Evolutionary conservation across 53 echinoderm and acorn worm genomes (phyloP), one percentile per base, ranked within the genome.

Genomic region (Paelopatides confundens): DNA sequence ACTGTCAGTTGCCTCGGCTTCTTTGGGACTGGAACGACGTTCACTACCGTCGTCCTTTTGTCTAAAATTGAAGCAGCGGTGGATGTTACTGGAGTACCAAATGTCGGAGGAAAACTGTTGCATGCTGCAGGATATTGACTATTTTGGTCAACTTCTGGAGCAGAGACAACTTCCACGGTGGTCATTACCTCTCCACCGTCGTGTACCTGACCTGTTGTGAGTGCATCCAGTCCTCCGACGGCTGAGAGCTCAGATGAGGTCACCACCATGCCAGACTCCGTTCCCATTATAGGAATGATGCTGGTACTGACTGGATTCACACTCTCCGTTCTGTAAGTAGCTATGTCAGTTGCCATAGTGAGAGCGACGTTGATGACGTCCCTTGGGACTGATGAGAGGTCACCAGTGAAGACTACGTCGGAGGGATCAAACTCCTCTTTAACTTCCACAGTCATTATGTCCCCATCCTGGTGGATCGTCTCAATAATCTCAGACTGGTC

Each of bases 321-420:
- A 13, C 32, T 48, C 79, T 79, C 79, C 0, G 79, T 79, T 28
- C 79, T 50, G 51, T 52, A 79, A 28, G 79, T 79, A 17, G 79
- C 79, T 4, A 79, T 79, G 79, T 79, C 79, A 18, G 79, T 79
- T 29, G 79, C 79, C 79, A 79, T 79, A 21, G 79, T 79, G 31
- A 79, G 79, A 21, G 79, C 79, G 0, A 79, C 79, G 33, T 79
- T 79, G 49, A 79, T 79, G 51, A 79, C 79, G 51, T 79, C 79
- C 52, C 79, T 53, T 14, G 79, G 79, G 10, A 79, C 79, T 31
- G 79, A 79, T 1, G 79, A 50, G 15, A 79, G 49, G 35, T 79
- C 79, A 21, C 50, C 28, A 11, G 79, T 52, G 54, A 79, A 48
- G 3, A 79, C 51, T 11, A 79, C 34, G 14, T 53, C 15, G 1